Percentiles rank a stretch among this genome's conserved stretches.
phyloP scores from a whole-genome alignment of 2,888 invertebrate genomes.

The Volucella inflata region DNA sequence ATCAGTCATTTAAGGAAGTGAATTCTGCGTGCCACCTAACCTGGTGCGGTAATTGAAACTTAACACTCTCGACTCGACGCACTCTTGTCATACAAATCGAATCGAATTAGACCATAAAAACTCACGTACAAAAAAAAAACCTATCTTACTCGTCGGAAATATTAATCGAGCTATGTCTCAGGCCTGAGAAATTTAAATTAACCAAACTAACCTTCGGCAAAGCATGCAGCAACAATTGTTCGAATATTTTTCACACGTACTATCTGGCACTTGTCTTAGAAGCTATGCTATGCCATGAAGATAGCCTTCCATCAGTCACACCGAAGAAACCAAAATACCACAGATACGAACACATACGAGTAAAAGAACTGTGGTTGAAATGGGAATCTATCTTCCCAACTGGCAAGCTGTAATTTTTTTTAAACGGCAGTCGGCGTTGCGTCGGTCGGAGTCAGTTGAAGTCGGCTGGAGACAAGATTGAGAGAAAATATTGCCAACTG shows the following conservation, averaged over 20 bases:
- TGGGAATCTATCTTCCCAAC: slow-evolving; percentile 22
- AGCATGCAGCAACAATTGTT: slow-evolving; percentile 15
- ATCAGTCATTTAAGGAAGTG: slow-evolving; percentile 57
- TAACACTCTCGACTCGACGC: neutral
- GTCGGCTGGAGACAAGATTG: neutral
- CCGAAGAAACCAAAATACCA: slow-evolving; percentile 27
- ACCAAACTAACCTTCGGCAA: slow-evolving; percentile 51
- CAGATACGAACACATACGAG: no score
- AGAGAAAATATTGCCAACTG: slow-evolving; percentile 49
- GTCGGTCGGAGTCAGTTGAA: no score
- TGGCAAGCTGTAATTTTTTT: slow-evolving; percentile 22
- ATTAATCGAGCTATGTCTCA: slow-evolving; percentile 11
- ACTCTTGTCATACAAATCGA: slow-evolving; percentile 63
- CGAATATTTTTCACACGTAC: slow-evolving; percentile 54
- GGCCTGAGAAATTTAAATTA: slow-evolving; percentile 58
- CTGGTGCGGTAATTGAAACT: slow-evolving; percentile 53
- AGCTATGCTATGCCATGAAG: neutral
- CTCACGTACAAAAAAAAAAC: neutral
- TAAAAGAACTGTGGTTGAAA: slow-evolving; percentile 3
- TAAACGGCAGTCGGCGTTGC: neutral
- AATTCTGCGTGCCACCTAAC: slow-evolving; percentile 18
- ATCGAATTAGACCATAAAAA: slow-evolving; percentile 50
- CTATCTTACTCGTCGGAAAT: slow-evolving; percentile 21
- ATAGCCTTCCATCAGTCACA: slow-evolving; percentile 20
- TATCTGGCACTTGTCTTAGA: slow-evolving; percentile 11